A percentile compares a stretch with the other conserved stretches of the same genome.
Evolutionary conservation across 2,888 invertebrate genomes (phyloP).

Genomic region (Melieria picta): DNA sequence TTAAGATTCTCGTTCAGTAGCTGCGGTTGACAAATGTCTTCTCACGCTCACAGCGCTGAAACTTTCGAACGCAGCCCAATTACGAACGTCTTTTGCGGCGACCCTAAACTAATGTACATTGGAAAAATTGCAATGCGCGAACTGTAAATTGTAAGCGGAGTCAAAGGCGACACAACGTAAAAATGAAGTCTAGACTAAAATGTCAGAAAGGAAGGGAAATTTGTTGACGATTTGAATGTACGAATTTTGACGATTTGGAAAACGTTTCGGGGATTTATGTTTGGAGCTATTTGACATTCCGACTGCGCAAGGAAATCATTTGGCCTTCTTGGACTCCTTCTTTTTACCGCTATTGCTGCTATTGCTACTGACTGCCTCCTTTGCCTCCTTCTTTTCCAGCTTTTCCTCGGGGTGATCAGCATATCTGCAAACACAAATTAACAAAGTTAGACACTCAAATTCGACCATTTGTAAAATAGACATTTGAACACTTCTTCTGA

Average conservation of each 20-base stretch:
- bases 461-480: neutral
- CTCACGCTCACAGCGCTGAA: no score
- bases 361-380: constrained; percentile 52
- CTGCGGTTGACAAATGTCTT: no score
- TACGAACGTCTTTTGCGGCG: neutral
- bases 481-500: neutral
- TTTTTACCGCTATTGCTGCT: constrained; percentile 58
- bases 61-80: no score
- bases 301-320: constrained; percentile 51
- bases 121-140: neutral
- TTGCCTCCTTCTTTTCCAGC: constrained; percentile 64
- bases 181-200: neutral
- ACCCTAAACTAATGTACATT: neutral
- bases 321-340: constrained; percentile 64
- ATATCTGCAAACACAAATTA: constrained; percentile 68
- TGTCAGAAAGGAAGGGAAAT: no score
- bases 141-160: neutral
- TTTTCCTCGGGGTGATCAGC: constrained; percentile 74
- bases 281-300: no score
- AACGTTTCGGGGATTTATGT: constrained; percentile 35
- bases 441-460: neutral
- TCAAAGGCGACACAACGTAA: neutral
- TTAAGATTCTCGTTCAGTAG: no score
- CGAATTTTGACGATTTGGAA: constrained; percentile 42
- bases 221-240: constrained; percentile 37